These are phyloP conservation scores for Macropis europaea DNA, from an alignment of 2,888 invertebrate genomes.

Conservation along the genomic window DNA sequence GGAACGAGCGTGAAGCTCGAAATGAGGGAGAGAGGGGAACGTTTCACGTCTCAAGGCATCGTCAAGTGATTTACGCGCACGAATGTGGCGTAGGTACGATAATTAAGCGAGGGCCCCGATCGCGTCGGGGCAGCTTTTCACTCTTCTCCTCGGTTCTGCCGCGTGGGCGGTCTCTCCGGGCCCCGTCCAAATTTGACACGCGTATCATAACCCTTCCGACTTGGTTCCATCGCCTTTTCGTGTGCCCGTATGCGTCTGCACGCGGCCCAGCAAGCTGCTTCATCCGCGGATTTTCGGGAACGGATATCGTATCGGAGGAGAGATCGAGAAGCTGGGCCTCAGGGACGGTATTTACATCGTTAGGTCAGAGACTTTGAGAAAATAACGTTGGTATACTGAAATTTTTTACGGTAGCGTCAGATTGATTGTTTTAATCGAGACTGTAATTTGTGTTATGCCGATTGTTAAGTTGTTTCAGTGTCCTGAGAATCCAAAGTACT, in stretches of 20 bases:
- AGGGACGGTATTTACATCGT: too few relatives aligned
- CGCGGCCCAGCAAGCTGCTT: conserved; percentile 17
- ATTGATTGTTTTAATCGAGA: too few relatives aligned
- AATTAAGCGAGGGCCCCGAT: conserved; percentile 74
- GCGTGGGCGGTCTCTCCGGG: conserved; percentile 75
- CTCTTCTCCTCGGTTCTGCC: conserved; percentile 49
- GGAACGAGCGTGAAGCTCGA: conserved; percentile 29
- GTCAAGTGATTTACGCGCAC: conserved; percentile 76
- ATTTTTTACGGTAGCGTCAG: too few relatives aligned
- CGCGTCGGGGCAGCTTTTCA: conserved; percentile 57
- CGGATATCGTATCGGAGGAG: too few relatives aligned
- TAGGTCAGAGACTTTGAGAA: too few relatives aligned
- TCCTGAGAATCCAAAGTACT: too few relatives aligned
- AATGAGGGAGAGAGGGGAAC: conserved; percentile 28
- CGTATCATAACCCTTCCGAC: conserved; percentile 75
- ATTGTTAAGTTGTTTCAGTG: too few relatives aligned
- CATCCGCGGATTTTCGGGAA: conserved; percentile 43
- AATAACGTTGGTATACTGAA: too few relatives aligned
- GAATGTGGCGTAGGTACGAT: conserved; percentile 75
- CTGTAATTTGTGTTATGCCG: too few relatives aligned
- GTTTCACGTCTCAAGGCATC: conserved; percentile 64
- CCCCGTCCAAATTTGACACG: conserved; percentile 75
- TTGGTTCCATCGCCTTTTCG: conserved; percentile 52
- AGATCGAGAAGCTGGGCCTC: too few relatives aligned
- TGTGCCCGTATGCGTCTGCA: conserved; percentile 25